Conservation (phyloP, 1,140 invertebrate genomes). For the Euwallacea similis region DNA sequence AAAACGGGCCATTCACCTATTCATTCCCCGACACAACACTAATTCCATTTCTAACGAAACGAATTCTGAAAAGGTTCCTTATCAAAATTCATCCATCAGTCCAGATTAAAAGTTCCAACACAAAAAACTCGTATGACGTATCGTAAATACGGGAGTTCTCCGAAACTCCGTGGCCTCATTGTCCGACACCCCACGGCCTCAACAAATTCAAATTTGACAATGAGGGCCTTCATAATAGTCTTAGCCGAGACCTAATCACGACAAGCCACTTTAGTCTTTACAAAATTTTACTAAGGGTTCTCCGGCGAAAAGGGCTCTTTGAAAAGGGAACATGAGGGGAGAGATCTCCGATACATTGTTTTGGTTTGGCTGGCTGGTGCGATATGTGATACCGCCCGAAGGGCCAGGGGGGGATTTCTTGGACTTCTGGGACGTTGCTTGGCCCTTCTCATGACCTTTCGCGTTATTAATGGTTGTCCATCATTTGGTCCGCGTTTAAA, state of each 20-base stretch:
- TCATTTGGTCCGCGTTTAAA: slow-evolving; percentile 1
- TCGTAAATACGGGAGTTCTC: slow-evolving; percentile 25
- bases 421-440: slow-evolving; percentile 6
- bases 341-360: slow-evolving; percentile 35
- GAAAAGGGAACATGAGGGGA: slow-evolving; percentile 25
- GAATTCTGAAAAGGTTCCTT: slow-evolving; percentile 28
- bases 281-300: slow-evolving; percentile 39
- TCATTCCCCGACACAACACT: background rate
- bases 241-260: slow-evolving; percentile 44
- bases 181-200: slow-evolving; percentile 35
- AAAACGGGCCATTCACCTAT: too few species aligned
- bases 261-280: slow-evolving; percentile 48
- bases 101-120: slow-evolving; percentile 24
- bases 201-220: slow-evolving; percentile 37
- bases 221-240: slow-evolving; percentile 34
- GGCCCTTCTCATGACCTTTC: slow-evolving; percentile 24
- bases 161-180: slow-evolving; percentile 24
- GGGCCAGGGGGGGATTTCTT: slow-evolving; percentile 9
- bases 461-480: slow-evolving; percentile 11
- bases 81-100: slow-evolving; percentile 36
- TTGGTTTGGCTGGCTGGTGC: slow-evolving; percentile 33
- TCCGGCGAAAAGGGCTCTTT: slow-evolving; percentile 18
- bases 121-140: slow-evolving; percentile 30
- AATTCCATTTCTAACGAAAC: background rate
- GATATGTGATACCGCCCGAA: slow-evolving; percentile 29